phyloP scores from a whole-genome alignment of 53 echinoderm and acorn worm species.

The Patiria pectinifera region DNA sequence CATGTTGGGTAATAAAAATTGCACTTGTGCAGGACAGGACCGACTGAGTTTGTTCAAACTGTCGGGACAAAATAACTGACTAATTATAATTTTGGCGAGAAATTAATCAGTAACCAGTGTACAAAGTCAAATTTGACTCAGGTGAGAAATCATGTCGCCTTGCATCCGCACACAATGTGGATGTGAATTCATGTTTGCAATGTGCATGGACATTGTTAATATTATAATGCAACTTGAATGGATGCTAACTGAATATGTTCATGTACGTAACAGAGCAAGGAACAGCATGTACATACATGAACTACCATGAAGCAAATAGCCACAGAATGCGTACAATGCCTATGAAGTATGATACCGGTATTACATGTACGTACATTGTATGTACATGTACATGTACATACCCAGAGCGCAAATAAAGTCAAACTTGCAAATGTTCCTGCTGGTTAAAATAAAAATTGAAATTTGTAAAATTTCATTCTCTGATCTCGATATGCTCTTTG shows the following conservation, averaged over 20 bases:
- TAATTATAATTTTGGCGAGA: background rate
- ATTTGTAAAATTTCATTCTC: too few species aligned
- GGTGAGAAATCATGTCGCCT: background rate
- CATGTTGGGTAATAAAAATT: background rate
- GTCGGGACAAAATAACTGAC: background rate
- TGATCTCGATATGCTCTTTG: too few species aligned
- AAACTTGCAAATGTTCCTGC: too few species aligned
- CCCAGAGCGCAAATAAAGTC: too few species aligned
- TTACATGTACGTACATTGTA: background rate
- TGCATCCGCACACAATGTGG: background rate
- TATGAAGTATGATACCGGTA: too few species aligned
- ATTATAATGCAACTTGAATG: too few species aligned
- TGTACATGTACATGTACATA: background rate
- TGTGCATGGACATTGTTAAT: background rate
- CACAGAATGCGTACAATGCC: too few species aligned
- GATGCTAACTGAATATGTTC: too few species aligned
- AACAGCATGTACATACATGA: too few species aligned
- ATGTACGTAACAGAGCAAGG: too few species aligned
- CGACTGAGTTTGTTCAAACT: background rate
- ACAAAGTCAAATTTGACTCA: slow-evolving; percentile 34
- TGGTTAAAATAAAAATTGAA: too few species aligned
- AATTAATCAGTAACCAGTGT: slow-evolving; percentile 36
- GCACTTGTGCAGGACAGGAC: background rate
- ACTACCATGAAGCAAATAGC: too few species aligned
- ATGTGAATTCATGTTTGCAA: background rate